These are phyloP conservation scores for Lucilia sericata DNA, from an alignment of 1,140 invertebrate genomes.

Conservation along the genomic window DNA sequence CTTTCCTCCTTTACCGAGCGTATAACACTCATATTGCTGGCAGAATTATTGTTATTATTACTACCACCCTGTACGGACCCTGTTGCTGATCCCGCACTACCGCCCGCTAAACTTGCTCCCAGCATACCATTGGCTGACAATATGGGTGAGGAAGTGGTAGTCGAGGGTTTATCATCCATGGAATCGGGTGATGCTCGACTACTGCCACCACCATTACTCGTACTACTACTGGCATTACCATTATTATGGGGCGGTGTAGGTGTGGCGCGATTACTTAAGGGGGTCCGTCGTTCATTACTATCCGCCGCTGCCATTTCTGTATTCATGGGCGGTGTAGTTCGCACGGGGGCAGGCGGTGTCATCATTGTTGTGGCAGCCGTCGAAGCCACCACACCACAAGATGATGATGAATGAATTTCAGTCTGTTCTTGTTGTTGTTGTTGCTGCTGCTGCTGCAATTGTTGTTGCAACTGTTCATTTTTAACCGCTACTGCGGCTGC, in stretches of 20 bases:
- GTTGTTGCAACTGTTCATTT: constrained; percentile 41
- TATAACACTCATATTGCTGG: constrained; percentile 63
- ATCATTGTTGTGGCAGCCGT: constrained; percentile 64
- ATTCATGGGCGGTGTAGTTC: constrained; percentile 49
- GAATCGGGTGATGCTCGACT: constrained; percentile 65
- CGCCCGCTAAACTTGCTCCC: constrained; percentile 9
- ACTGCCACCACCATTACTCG: constrained; percentile 60
- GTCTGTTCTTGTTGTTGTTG: constrained; percentile 59
- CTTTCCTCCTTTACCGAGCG: constrained; percentile 66
- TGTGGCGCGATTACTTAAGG: constrained; percentile 55
- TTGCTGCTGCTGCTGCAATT: constrained; percentile 57
- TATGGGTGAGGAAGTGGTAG: constrained; percentile 54
- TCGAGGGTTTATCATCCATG: constrained; percentile 61
- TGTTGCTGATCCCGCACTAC: neutral
- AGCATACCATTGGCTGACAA: constrained; percentile 57
- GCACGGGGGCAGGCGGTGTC: constrained; percentile 63
- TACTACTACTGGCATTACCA: constrained; percentile 51
- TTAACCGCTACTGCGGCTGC: constrained; percentile 40
- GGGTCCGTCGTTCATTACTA: constrained; percentile 39
- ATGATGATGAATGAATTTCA: constrained; percentile 65
- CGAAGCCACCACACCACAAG: constrained; percentile 55
- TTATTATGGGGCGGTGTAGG: constrained; percentile 61
- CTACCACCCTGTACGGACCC: neutral
- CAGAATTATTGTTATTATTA: constrained; percentile 35
- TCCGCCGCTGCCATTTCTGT: constrained; percentile 29